phyloP scores from a whole-genome alignment of 2,113 vertebrate genomes.

The Motacilla alba region DNA sequence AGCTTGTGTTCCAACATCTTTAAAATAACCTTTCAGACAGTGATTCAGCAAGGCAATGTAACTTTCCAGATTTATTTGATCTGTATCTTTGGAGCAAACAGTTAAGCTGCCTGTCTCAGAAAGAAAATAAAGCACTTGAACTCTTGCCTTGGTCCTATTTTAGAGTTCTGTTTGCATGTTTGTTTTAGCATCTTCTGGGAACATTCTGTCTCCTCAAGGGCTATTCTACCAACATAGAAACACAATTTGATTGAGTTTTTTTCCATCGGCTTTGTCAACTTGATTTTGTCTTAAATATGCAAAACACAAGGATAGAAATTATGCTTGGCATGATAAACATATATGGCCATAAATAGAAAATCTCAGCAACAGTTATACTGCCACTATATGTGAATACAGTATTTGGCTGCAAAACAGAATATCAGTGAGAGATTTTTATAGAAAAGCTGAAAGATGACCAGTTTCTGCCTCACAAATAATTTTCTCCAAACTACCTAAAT shows the following conservation, averaged over 20 bases:
- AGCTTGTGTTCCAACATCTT: background rate
- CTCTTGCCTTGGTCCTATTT: slow-evolving; percentile 51
- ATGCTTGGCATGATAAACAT: background rate
- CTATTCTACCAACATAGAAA: slow-evolving; percentile 43
- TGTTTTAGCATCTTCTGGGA: slow-evolving; percentile 63
- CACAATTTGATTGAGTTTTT: slow-evolving; percentile 4
- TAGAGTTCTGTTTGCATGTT: slow-evolving; percentile 58
- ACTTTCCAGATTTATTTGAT: slow-evolving; percentile 44
- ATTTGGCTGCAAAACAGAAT: background rate
- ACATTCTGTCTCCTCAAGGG: slow-evolving; percentile 61
- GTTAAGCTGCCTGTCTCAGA: slow-evolving; percentile 41
- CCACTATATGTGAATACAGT: background rate
- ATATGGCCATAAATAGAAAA: slow-evolving; percentile 9
- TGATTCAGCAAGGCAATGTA: slow-evolving; percentile 9
- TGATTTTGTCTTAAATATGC: slow-evolving; percentile 2
- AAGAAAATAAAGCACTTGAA: slow-evolving; percentile 61
- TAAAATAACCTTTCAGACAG: background rate
- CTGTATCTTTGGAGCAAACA: slow-evolving; percentile 37
- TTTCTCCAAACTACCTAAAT: background rate
- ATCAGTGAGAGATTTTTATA: background rate
- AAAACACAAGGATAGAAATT: slow-evolving; percentile 4
- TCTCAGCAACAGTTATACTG: background rate
- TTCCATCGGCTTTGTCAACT: background rate
- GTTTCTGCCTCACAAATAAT: background rate
- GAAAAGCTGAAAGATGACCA: background rate